Percentiles rank a stretch among this genome's conserved stretches.
These are phyloP conservation scores for Acanthopleura granulata DNA, from an alignment of 2,888 invertebrate genomes.

Conservation along the genomic window DNA sequence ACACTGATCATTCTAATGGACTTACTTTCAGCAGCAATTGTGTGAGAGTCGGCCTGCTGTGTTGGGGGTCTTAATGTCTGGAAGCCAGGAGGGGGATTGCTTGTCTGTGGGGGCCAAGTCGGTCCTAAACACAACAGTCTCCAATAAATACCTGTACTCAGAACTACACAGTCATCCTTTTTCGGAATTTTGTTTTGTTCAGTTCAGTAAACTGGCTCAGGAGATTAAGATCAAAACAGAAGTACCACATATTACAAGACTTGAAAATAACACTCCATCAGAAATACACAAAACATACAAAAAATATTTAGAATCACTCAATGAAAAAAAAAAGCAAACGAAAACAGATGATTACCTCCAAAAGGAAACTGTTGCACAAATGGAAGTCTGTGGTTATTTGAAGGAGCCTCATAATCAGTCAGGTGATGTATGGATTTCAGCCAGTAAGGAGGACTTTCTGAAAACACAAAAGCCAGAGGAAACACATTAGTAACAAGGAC, in stretches of 20 bases:
- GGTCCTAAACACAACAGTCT: conserved; percentile 38
- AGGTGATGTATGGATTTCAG: conserved; percentile 70
- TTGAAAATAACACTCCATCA: too few relatives aligned
- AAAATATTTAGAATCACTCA: too few relatives aligned
- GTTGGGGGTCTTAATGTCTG: conserved; percentile 53
- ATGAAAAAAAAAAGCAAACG: too few relatives aligned
- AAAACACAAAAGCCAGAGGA: too few relatives aligned
- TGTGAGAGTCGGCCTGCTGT: conserved; percentile 6
- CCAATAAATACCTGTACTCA: too few relatives aligned
- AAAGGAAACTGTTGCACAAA: conserved; percentile 63
- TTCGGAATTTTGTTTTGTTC: too few relatives aligned
- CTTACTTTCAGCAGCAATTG: conserved; percentile 17
- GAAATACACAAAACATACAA: too few relatives aligned
- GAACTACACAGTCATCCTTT: too few relatives aligned
- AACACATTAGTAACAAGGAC: too few relatives aligned
- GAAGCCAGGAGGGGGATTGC: conserved; percentile 65
- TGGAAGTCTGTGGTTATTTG: conserved; percentile 53
- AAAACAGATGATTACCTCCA: conserved; percentile 40
- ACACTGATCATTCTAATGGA: neutral
- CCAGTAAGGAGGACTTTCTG: conserved; percentile 69
- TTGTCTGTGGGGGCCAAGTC: conserved; percentile 58
- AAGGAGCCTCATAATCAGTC: conserved; percentile 64
- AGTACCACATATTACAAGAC: too few relatives aligned
- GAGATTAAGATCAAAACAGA: too few relatives aligned
- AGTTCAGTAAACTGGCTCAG: too few relatives aligned